Conservation (phyloP, 2,888 invertebrate genomes). For the Lathronympha strigana region DNA sequence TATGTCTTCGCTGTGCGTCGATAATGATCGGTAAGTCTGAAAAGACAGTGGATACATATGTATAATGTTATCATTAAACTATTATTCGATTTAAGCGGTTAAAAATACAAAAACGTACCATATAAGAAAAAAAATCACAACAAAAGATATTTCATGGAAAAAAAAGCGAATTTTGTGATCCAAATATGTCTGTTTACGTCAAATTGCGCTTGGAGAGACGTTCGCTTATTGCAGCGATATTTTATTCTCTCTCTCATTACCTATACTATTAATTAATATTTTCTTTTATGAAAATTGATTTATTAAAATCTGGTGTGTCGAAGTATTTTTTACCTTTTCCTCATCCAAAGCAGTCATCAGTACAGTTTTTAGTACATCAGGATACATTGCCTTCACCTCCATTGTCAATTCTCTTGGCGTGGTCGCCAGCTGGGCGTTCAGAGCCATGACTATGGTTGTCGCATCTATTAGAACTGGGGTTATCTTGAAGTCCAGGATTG, state of each 20-base stretch:
- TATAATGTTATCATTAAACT: too few species aligned
- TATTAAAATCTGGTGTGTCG: neutral
- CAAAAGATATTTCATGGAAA: too few species aligned
- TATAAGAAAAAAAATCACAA: too few species aligned
- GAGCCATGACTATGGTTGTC: conserved; percentile 59
- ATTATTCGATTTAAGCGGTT: too few species aligned
- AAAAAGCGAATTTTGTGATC: too few species aligned
- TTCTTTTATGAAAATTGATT: neutral
- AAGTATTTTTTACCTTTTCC: conserved; percentile 60
- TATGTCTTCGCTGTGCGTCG: conserved; percentile 63
- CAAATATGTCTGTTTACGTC: too few species aligned
- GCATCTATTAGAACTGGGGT: conserved; percentile 65
- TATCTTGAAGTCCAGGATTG: conserved; percentile 71
- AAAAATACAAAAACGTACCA: too few species aligned
- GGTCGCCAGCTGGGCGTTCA: conserved; percentile 63
- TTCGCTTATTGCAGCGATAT: too few species aligned
- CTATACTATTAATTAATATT: neutral
- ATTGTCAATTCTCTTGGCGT: conserved; percentile 54
- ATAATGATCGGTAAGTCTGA: conserved; percentile 69
- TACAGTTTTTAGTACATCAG: conserved; percentile 58
- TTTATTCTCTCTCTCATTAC: too few species aligned
- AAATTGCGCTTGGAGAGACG: too few species aligned
- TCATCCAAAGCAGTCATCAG: conserved; percentile 68
- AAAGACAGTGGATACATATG: conserved; percentile 42
- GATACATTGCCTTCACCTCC: conserved; percentile 60